Percentiles rank a stretch among this genome's conserved stretches.
Evolutionary conservation across 1,140 invertebrate genomes (phyloP).

Genomic region (Aphelenchoides fujianensis): DNA sequence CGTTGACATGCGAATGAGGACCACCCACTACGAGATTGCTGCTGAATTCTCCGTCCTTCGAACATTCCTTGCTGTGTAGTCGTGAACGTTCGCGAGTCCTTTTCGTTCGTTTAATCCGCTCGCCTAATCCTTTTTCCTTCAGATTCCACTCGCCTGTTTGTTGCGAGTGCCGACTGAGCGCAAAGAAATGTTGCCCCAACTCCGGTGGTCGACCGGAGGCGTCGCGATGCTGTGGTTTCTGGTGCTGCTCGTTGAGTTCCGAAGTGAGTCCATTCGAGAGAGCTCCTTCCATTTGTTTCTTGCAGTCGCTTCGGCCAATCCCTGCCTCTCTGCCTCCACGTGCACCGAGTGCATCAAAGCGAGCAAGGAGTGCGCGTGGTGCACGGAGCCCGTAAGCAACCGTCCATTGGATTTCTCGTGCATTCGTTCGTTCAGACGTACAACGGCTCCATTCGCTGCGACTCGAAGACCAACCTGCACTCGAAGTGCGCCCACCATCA

Average conservation of each 20-base stretch:
- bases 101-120: no score
- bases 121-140: no score
- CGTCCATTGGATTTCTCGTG: not conserved
- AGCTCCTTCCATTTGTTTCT: not conserved
- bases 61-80: no score
- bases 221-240: not conserved
- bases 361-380: conserved; percentile 55
- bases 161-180: no score
- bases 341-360: conserved; percentile 50
- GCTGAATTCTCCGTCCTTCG: no score
- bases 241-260: not conserved
- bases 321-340: not conserved
- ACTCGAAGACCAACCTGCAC: conserved; percentile 38
- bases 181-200: not conserved
- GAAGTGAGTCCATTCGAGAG: not conserved
- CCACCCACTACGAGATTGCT: no score
- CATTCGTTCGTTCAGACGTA: conserved; percentile 40
- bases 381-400: conserved; percentile 49
- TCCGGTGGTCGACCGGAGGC: not conserved
- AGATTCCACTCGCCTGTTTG: no score
- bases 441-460: conserved; percentile 39
- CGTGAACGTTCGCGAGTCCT: no score
- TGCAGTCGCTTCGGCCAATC: conserved; percentile 3
- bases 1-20: no score
- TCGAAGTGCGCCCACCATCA: conserved; percentile 37